A percentile compares a stretch with the other conserved stretches of the same genome.
phyloP scores from a whole-genome alignment of 2,888 invertebrate species.

The Drosophila silvestris region DNA sequence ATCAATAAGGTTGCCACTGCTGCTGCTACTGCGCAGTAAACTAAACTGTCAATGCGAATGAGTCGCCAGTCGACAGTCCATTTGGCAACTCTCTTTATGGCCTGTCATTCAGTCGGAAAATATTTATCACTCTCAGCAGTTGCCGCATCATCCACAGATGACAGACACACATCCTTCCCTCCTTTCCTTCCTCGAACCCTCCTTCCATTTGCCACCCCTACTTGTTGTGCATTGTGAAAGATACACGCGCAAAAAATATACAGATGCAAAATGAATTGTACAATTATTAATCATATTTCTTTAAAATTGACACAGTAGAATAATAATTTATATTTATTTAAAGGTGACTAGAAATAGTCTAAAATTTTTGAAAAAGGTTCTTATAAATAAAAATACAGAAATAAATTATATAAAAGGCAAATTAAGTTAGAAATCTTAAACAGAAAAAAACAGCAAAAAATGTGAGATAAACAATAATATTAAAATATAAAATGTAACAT shows the following conservation, averaged over 20 bases:
- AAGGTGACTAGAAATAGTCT: background rate
- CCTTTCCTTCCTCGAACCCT: background rate
- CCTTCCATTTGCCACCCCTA: conserved; percentile 52
- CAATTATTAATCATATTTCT: background rate
- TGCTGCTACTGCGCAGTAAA: conserved; percentile 12
- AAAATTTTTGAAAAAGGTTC: background rate
- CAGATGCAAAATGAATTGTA: background rate
- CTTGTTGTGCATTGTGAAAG: conserved; percentile 57
- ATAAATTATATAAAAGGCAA: background rate
- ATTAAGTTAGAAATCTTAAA: background rate
- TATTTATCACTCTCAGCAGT: conserved; percentile 69
- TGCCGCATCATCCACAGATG: conserved; percentile 6
- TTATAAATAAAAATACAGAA: background rate
- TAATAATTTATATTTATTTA: background rate
- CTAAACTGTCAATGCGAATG: conserved; percentile 21
- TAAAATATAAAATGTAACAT: background rate
- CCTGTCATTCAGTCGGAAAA: conserved; percentile 71
- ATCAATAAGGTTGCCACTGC: conserved; percentile 37
- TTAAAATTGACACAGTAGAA: background rate
- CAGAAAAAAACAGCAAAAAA: background rate
- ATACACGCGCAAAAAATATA: background rate
- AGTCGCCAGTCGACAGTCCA: conserved; percentile 2
- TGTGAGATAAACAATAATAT: background rate
- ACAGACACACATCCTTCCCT: conserved; percentile 2
- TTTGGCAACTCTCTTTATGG: conserved; percentile 52